Evolutionary conservation across 2,113 vertebrate species (phyloP).

Genomic region (Malurus alboscapulatus): DNA sequence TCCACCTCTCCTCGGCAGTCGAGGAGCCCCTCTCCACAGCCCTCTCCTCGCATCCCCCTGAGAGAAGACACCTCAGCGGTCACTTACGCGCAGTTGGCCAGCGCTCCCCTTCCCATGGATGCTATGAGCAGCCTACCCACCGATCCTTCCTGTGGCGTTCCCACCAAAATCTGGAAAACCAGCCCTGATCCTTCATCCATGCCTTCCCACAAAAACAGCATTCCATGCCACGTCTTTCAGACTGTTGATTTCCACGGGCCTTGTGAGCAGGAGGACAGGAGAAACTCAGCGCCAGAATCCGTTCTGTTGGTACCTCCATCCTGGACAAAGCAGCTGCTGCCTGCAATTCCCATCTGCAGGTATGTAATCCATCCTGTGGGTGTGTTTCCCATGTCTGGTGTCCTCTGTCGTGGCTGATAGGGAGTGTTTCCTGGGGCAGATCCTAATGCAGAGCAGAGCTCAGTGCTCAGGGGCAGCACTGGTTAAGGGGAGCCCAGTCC

Average conservation of each 20-base stretch:
- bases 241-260: slow-evolving; percentile 85
- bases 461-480: not conserved
- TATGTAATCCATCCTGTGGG: slow-evolving; percentile 40
- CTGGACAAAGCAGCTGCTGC: slow-evolving; percentile 91
- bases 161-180: slow-evolving; percentile 91
- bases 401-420: not conserved
- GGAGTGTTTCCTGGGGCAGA: not conserved
- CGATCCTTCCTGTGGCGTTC: slow-evolving; percentile 81
- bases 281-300: slow-evolving; percentile 82
- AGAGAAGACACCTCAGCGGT: slow-evolving; percentile 76
- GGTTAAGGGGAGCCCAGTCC: not conserved
- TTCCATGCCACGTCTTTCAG: slow-evolving; percentile 75
- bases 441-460: not conserved
- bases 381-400: not conserved
- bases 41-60: slow-evolving; percentile 63
- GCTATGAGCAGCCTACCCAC: slow-evolving; percentile 81
- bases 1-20: slow-evolving; percentile 83
- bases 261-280: slow-evolving; percentile 87
- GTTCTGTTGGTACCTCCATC: slow-evolving; percentile 89
- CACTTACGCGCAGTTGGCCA: slow-evolving; percentile 68
- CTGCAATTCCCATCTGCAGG: slow-evolving; percentile 90
- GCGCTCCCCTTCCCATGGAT: slow-evolving; percentile 76
- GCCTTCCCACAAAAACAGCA: slow-evolving; percentile 81
- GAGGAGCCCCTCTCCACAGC: slow-evolving; percentile 90
- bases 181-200: slow-evolving; percentile 81